phyloP scores from a whole-genome alignment of 2,113 vertebrate species.

The Poicephalus gulielmi region DNA sequence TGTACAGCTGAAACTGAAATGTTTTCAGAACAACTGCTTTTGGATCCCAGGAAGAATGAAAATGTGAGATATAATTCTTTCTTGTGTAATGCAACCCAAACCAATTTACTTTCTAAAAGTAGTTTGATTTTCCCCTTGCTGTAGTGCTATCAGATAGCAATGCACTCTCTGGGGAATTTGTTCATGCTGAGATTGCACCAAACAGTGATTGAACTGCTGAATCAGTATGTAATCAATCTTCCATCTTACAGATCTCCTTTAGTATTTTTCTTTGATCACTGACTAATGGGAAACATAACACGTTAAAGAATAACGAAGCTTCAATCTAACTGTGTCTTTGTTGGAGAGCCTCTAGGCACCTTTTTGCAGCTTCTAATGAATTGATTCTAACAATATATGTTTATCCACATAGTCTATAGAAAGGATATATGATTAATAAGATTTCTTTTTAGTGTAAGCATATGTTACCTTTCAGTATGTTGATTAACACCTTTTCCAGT shows the following conservation, averaged over 20 bases:
- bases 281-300: conserved; percentile 78
- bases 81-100: conserved; percentile 65
- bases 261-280: conserved; percentile 82
- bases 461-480: neutral
- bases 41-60: conserved; percentile 53
- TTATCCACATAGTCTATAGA: conserved; percentile 22
- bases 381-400: conserved; percentile 30
- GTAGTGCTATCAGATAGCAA: conserved; percentile 75
- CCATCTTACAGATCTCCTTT: conserved; percentile 78
- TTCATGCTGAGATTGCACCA: conserved; percentile 87
- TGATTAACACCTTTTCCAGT: neutral
- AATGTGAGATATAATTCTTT: conserved; percentile 59
- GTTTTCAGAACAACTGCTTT: conserved; percentile 51
- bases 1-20: conserved; percentile 16
- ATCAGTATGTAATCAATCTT: conserved; percentile 84
- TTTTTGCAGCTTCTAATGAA: conserved; percentile 61
- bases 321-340: conserved; percentile 66
- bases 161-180: conserved; percentile 65
- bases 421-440: neutral
- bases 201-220: conserved; percentile 79
- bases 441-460: conserved; percentile 7
- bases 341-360: conserved; percentile 51
- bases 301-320: conserved; percentile 79
- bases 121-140: conserved; percentile 69
- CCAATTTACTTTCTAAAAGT: conserved; percentile 69